These are phyloP conservation scores for Deilephila elpenor DNA, from an alignment of 2,888 invertebrate species.

Conservation along the genomic window DNA sequence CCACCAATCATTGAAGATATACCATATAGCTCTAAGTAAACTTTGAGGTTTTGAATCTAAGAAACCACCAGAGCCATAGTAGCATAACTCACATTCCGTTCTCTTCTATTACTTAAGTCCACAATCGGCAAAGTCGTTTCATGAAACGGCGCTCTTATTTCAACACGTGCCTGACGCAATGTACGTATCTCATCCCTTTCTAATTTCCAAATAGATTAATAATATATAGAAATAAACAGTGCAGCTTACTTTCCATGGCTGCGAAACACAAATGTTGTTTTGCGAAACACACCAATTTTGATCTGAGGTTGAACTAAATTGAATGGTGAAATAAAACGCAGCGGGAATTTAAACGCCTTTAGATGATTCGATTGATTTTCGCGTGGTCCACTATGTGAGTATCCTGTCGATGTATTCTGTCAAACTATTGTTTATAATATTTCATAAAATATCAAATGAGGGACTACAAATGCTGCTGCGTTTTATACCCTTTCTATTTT, in stretches of 20 bases:
- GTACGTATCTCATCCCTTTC: constrained; percentile 29
- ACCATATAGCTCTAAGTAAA: no score
- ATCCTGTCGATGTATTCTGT: not conserved
- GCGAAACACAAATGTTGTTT: constrained; percentile 11
- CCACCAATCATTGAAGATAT: no score
- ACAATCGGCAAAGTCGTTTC: constrained; percentile 21
- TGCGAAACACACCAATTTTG: constrained; percentile 15
- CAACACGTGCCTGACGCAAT: constrained; percentile 27
- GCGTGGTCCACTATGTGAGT: no score
- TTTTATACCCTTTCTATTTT: not conserved
- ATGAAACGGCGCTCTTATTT: constrained; percentile 26
- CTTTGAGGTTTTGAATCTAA: no score
- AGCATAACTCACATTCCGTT: not conserved
- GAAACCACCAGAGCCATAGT: not conserved
- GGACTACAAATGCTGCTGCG: not conserved
- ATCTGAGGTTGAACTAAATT: not conserved
- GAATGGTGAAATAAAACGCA: constrained; percentile 9
- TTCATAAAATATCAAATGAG: not conserved
- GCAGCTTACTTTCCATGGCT: constrained; percentile 27
- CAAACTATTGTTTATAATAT: not conserved
- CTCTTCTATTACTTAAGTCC: constrained; percentile 4
- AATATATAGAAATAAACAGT: constrained; percentile 25
- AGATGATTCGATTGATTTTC: not conserved
- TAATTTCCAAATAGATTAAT: constrained; percentile 31
- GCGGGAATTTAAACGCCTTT: not conserved